phyloP scores from a whole-genome alignment of 2,888 invertebrate species.

The Drosophila cracens region DNA sequence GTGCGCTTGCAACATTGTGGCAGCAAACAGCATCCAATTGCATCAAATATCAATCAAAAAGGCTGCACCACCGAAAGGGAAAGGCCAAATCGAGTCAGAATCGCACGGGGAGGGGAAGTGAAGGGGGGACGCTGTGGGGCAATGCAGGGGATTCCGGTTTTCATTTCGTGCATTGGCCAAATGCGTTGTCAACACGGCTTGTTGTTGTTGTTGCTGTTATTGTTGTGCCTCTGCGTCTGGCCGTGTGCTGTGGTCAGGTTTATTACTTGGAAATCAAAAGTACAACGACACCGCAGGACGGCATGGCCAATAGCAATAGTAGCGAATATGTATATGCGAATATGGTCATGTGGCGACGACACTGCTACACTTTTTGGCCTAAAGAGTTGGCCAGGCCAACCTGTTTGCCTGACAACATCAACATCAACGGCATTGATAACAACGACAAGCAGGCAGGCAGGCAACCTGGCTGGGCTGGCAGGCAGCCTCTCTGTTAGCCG shows the following conservation, averaged over 20 bases:
- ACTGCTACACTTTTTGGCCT: slow-evolving; percentile 77
- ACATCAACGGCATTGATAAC: slow-evolving; percentile 54
- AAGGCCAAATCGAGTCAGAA: slow-evolving; percentile 47
- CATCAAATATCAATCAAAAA: slow-evolving; percentile 42
- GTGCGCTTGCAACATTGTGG: slow-evolving; percentile 20
- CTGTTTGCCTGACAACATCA: slow-evolving; percentile 44
- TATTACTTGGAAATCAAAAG: slow-evolving; percentile 73
- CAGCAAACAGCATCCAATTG: slow-evolving; percentile 35
- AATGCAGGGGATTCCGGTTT: slow-evolving; percentile 66
- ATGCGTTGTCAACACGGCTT: slow-evolving; percentile 50
- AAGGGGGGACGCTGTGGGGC: slow-evolving; percentile 45
- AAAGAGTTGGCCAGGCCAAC: slow-evolving; percentile 57
- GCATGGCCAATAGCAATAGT: slow-evolving; percentile 27
- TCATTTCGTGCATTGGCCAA: slow-evolving; percentile 65
- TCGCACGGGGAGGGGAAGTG: not conserved
- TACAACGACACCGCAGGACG: slow-evolving; percentile 76
- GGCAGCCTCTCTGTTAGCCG: slow-evolving; percentile 41
- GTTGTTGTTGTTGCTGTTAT: slow-evolving; percentile 10
- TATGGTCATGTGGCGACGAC: slow-evolving; percentile 25
- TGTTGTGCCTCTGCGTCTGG: slow-evolving; percentile 16
- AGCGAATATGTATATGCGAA: not conserved
- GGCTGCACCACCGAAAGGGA: slow-evolving; percentile 62
- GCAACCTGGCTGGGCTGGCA: slow-evolving; percentile 4
- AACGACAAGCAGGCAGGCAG: slow-evolving; percentile 3
- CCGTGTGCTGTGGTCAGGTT: slow-evolving; percentile 52